Conservation (phyloP, 2,113 vertebrate genomes). For the Pseudolaguvia tuberculata region DNA sequence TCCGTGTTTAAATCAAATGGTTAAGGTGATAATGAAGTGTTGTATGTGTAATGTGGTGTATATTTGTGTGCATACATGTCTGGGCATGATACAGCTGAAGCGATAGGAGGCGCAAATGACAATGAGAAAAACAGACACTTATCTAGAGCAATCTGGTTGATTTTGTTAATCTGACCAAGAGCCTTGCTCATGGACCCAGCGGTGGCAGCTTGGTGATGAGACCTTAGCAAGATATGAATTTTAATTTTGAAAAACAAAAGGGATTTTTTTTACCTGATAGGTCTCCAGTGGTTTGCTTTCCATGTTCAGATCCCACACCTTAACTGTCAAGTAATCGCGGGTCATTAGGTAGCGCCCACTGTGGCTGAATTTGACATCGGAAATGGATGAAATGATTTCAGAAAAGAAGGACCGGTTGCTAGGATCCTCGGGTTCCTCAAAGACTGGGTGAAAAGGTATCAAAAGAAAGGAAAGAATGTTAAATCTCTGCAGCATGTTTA, state of each 20-base stretch:
- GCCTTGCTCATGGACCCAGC: too few species aligned
- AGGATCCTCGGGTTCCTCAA: conserved; percentile 85
- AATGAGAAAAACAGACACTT: too few species aligned
- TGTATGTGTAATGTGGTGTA: background rate
- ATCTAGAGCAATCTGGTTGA: too few species aligned
- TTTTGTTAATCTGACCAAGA: too few species aligned
- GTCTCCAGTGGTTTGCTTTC: conserved; percentile 85
- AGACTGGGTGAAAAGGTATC: conserved; percentile 65
- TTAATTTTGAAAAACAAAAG: background rate
- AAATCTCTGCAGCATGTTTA: background rate
- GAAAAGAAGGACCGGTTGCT: conserved; percentile 88
- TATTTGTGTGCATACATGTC: background rate
- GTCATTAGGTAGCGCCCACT: conserved; percentile 88
- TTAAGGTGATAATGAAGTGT: background rate
- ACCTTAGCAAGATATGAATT: too few species aligned
- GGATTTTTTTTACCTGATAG: conserved; percentile 74
- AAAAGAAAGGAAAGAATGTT: background rate
- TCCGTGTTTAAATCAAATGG: background rate
- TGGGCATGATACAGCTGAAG: conserved; percentile 4
- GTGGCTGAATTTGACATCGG: conserved; percentile 89
- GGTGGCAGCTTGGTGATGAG: too few species aligned
- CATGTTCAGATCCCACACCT: conserved; percentile 92
- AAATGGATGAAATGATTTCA: conserved; percentile 90
- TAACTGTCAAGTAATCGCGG: conserved; percentile 83
- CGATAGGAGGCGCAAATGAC: background rate